A percentile compares a stretch with the other conserved stretches of the same genome.
Evolutionary conservation across 2,113 vertebrate species (phyloP).

Genomic region (Myanophis thanlyinensis): DNA sequence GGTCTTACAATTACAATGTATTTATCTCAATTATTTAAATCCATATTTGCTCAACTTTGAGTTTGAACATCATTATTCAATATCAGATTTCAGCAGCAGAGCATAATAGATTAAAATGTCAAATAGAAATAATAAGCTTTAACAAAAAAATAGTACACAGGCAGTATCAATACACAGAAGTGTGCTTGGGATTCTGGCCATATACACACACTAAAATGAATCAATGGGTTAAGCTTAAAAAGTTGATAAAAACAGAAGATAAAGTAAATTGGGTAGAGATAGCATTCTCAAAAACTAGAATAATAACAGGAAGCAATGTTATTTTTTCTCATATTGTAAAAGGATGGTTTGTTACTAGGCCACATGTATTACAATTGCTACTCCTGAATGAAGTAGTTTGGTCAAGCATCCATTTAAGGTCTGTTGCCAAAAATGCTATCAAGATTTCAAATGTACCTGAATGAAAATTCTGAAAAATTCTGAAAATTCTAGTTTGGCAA

Average conservation of each 20-base stretch:
- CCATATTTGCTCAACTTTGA: background rate
- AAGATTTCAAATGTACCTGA: no score
- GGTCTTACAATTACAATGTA: background rate
- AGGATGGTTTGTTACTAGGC: no score
- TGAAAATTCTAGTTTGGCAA: no score
- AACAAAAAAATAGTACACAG: background rate
- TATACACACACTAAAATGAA: constrained; percentile 1
- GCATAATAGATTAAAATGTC: background rate
- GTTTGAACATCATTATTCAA: background rate
- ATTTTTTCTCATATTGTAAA: no score
- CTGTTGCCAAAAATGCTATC: no score
- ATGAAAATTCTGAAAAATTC: no score
- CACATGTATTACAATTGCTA: no score
- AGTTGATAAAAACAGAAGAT: background rate
- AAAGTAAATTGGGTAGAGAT: no score
- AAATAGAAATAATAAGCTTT: constrained; percentile 8
- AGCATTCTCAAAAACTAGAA: no score
- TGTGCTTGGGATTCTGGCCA: background rate
- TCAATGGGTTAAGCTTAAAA: background rate
- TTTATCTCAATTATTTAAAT: background rate
- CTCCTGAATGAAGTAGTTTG: no score
- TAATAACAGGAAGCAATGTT: no score
- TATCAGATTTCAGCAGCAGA: background rate
- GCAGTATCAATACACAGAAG: background rate
- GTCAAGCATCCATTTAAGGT: no score